Conservation (phyloP, 2,797 vertebrate genomes). For the Decapterus maruadsi region DNA sequence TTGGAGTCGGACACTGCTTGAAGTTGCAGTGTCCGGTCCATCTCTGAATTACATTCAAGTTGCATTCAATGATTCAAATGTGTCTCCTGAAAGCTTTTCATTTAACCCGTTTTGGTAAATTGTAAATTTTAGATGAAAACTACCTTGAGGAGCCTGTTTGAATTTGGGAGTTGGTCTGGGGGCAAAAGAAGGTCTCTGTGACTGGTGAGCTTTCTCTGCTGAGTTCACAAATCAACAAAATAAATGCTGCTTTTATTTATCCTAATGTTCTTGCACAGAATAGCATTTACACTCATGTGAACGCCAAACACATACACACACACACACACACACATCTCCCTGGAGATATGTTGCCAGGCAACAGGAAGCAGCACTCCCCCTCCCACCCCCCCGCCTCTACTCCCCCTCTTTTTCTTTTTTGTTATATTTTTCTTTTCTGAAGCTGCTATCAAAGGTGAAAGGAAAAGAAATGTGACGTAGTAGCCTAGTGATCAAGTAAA, state of each 20-base stretch:
- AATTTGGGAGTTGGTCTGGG: neutral
- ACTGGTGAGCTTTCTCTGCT: too few relatives aligned
- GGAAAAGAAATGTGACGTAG: slow-evolving; percentile 31
- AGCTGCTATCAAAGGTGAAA: slow-evolving; percentile 61
- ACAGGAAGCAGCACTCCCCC: slow-evolving; percentile 65
- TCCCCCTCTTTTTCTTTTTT: slow-evolving; percentile 49
- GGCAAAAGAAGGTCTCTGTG: too few relatives aligned
- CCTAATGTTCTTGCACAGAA: slow-evolving; percentile 17
- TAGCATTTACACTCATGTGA: slow-evolving; percentile 14
- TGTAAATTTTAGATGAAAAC: slow-evolving; percentile 32
- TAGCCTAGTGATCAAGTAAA: slow-evolving; percentile 52
- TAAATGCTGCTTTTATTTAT: slow-evolving; percentile 40
- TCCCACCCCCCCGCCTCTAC: too few relatives aligned
- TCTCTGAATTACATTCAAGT: too few relatives aligned
- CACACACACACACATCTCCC: slow-evolving; percentile 43
- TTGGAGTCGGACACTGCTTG: too few relatives aligned
- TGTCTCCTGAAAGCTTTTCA: slow-evolving; percentile 34
- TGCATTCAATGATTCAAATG: slow-evolving; percentile 20
- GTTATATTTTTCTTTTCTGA: slow-evolving; percentile 49
- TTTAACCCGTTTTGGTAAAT: slow-evolving; percentile 15
- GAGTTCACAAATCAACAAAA: slow-evolving; percentile 49
- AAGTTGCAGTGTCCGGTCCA: too few relatives aligned
- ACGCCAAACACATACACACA: too few relatives aligned
- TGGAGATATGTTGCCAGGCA: slow-evolving; percentile 80
- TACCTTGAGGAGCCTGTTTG: slow-evolving; percentile 29